Conservation (phyloP, 53 echinoderm and acorn worm genomes). For the Stichopus horrens region DNA sequence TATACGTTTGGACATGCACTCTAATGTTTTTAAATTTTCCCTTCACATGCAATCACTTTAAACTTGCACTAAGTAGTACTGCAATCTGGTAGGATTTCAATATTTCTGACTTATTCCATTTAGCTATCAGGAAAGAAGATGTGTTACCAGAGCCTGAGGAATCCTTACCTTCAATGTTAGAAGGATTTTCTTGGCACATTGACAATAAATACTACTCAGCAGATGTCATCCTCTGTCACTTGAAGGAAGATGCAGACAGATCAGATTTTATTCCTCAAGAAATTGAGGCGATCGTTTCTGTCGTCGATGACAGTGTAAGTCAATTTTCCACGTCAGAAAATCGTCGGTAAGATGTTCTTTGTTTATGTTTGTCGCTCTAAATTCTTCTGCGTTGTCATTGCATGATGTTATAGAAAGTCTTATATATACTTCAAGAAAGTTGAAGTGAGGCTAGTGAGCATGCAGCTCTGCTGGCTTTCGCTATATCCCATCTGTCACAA, state of each 20-base stretch:
- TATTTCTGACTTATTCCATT: neutral
- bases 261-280: conserved; percentile 24
- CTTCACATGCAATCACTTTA: no score
- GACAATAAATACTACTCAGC: conserved; percentile 95
- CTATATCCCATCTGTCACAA: no score
- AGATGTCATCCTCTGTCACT: conserved; percentile 65
- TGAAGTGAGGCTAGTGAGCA: no score
- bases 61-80: no score
- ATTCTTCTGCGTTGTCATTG: no score
- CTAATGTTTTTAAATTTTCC: no score
- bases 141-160: neutral
- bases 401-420: no score
- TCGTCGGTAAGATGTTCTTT: neutral
- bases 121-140: neutral
- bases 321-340: neutral
- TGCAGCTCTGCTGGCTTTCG: no score
- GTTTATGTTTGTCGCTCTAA: neutral
- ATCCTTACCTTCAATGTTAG: conserved; percentile 32
- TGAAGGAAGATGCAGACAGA: conserved; percentile 20
- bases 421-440: no score
- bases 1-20: no score
- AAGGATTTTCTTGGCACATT: conserved; percentile 81
- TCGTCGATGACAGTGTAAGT: conserved; percentile 74
- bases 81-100: no score
- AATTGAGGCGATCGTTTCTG: conserved; percentile 76